A percentile compares a stretch with the other conserved stretches of the same genome.
phyloP scores from a whole-genome alignment of 2,888 invertebrate genomes.

The Neria commutata region DNA sequence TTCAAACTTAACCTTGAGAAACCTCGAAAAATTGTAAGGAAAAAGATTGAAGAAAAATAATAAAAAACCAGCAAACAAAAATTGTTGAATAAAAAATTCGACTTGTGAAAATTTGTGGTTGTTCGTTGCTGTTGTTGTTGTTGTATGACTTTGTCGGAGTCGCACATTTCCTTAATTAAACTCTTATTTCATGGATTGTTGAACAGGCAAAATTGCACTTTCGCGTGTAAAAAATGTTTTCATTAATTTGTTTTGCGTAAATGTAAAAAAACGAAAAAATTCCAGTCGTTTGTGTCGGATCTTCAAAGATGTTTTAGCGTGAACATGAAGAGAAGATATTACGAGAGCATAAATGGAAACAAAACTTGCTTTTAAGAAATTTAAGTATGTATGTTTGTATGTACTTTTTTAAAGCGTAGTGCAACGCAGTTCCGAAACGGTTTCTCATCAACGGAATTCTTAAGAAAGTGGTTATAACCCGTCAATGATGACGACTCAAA shows the following conservation, averaged over 20 bases:
- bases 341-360: background rate
- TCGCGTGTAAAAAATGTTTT: no score
- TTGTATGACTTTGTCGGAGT: constrained; percentile 30
- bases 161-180: constrained; percentile 51
- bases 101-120: constrained; percentile 12
- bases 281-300: no score
- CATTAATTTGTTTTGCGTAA: no score
- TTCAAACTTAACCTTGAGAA: background rate
- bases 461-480: no score
- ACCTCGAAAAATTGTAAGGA: no score
- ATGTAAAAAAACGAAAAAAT: background rate
- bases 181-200: constrained; percentile 48
- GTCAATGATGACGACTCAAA: no score
- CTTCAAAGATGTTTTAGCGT: background rate
- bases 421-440: no score
- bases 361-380: background rate
- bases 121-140: constrained; percentile 12
- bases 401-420: no score
- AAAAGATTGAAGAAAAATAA: background rate
- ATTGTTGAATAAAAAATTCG: background rate
- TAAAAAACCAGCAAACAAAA: background rate
- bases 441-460: no score
- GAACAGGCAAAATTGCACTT: constrained; percentile 34
- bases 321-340: no score
- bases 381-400: no score